These are phyloP conservation scores for Brachypteracias leptosomus DNA, from an alignment of 2,113 vertebrate genomes.

Conservation along the genomic window DNA sequence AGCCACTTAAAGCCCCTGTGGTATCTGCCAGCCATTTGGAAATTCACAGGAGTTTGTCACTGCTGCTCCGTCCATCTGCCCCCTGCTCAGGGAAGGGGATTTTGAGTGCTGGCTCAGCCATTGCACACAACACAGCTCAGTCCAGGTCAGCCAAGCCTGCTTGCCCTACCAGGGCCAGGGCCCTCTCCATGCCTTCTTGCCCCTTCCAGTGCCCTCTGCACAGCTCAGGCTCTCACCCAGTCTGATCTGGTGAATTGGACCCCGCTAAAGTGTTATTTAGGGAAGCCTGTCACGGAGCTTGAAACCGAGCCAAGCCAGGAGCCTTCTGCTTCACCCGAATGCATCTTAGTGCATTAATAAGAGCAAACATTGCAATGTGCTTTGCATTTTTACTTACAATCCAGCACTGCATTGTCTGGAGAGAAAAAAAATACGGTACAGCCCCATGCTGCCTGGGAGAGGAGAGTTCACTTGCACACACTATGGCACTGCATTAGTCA, in stretches of 20 bases:
- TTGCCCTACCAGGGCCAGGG: neutral
- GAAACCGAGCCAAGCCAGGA: conserved; percentile 13
- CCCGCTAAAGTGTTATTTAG: conserved; percentile 11
- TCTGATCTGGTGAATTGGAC: neutral
- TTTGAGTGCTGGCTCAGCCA: neutral
- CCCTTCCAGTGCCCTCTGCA: neutral
- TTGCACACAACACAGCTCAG: neutral
- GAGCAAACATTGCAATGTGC: conserved; percentile 59
- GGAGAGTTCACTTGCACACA: neutral
- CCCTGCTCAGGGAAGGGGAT: neutral
- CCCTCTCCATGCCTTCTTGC: neutral
- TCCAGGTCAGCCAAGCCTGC: neutral
- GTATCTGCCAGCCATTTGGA: neutral
- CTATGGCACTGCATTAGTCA: neutral
- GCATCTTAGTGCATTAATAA: conserved; percentile 60
- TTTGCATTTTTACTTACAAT: conserved; percentile 51
- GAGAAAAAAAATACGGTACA: neutral
- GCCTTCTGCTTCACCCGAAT: conserved; percentile 7
- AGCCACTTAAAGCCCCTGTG: neutral
- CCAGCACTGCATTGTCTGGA: conserved; percentile 34
- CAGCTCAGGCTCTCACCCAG: neutral
- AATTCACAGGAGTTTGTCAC: neutral
- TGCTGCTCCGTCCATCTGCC: neutral
- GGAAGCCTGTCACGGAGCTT: conserved; percentile 44
- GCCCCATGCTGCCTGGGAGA: neutral